phyloP scores from a whole-genome alignment of 2,888 invertebrate species.

The Lochmaea crataegi region DNA sequence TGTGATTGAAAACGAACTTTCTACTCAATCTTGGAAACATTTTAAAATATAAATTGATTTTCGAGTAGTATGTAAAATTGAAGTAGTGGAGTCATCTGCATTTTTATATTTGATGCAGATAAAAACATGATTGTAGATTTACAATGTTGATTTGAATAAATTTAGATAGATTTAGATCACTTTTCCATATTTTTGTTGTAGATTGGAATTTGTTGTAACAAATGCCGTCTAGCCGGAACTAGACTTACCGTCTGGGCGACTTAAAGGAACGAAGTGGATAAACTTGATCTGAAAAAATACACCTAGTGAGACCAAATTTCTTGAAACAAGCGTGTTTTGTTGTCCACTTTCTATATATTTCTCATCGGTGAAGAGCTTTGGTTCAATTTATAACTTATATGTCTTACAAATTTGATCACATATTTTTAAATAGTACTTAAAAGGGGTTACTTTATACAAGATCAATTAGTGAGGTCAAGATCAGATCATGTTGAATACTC shows the following conservation, averaged over 20 bases:
- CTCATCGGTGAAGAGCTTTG: constrained; percentile 24
- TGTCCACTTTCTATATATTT: constrained; percentile 24
- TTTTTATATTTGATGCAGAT: background rate
- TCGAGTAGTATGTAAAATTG: too few relatives aligned
- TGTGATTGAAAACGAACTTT: too few relatives aligned
- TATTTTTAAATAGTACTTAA: background rate
- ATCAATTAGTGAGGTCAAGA: too few relatives aligned
- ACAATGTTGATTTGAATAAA: constrained; percentile 28
- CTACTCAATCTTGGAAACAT: too few relatives aligned
- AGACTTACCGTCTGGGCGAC: constrained; percentile 76
- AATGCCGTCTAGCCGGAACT: constrained; percentile 68
- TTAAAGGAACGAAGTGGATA: constrained; percentile 70
- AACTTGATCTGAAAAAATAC: constrained; percentile 81
- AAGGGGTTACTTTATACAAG: background rate
- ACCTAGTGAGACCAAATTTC: constrained; percentile 73
- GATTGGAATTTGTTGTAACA: constrained; percentile 55
- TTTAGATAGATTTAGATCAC: background rate
- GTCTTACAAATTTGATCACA: background rate
- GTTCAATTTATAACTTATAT: constrained; percentile 5
- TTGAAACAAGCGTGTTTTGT: constrained; percentile 35
- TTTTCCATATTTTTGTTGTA: constrained; percentile 35
- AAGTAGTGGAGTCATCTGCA: background rate
- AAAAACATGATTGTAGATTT: constrained; percentile 40
- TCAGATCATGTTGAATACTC: too few relatives aligned
- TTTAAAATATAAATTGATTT: too few relatives aligned